Evolutionary conservation across 2,113 vertebrate genomes (phyloP), one percentile per base, ranked within the genome.

Genomic region (Antechinus stuartii): DNA sequence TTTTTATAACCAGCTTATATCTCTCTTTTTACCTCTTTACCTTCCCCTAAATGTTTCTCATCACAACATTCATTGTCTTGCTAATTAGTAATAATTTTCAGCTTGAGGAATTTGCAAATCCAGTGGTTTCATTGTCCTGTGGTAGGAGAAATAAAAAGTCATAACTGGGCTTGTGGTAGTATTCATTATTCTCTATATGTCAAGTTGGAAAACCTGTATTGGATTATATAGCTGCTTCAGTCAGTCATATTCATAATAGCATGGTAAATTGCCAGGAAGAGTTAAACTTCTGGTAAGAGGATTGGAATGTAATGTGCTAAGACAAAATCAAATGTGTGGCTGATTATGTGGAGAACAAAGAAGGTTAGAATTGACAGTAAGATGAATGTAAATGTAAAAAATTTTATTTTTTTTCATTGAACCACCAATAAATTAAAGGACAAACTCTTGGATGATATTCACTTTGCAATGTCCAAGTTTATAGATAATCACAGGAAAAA

Each of bases 391-490:
- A 84, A 84, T 84, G 7, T n/a, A 50, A 4, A n/a, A 42, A 92
- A 8, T 54, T 30, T 92, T 93, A 56, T 55, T 55, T 26, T 84
- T 84, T 84, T 76, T 42, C 16, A 84, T 42, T 84, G 16, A 84
- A 42, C 5, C 42, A 42, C n/a, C 35, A 84, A 84, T n/a, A 84
- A 84, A 84, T 84, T 42, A 42, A 84, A 84, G n/a, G 16, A 84
- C 16, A 84, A 42, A 84, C 7, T 84, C 68, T 22, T 84, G 68
- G 16, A 93, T 93, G 23, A 24, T 54, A 57, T 53, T 92, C 94
- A 93, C 47, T 96, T 93, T 93, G 94, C 47, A 94, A 56, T 93
- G 61, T 10, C 26, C 90, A 94, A 2, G n/a, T 91, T 11, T 93
- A 27, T 54, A 96, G 93, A 91, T 92, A 54, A 46, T 49, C 0